Percentiles rank a stretch among this genome's conserved stretches.
phyloP scores from a whole-genome alignment of 2,888 invertebrate genomes.

The Mesorhabditis belari region DNA sequence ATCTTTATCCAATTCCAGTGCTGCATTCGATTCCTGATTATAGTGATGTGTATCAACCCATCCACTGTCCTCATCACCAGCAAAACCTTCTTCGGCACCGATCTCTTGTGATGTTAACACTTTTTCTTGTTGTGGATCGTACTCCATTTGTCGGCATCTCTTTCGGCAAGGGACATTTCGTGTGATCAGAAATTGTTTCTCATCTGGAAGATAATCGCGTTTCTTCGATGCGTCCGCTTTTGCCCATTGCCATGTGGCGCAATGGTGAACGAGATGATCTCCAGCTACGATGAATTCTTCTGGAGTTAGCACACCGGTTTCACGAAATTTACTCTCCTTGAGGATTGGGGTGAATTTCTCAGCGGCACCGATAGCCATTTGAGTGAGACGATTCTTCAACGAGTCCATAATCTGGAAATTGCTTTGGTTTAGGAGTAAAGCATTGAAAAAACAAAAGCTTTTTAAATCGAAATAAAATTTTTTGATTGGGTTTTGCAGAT shows the following conservation, averaged over 20 bases:
- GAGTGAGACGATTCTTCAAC: slow-evolving; percentile 88
- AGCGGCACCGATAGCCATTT: slow-evolving; percentile 87
- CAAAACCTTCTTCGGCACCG: slow-evolving; percentile 22
- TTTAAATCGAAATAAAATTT: too few relatives aligned
- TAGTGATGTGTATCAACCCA: slow-evolving; percentile 42
- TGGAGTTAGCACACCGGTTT: slow-evolving; percentile 95
- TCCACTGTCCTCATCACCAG: slow-evolving; percentile 29
- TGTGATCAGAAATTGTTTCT: slow-evolving; percentile 94
- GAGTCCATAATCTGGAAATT: slow-evolving; percentile 77
- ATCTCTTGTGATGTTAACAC: slow-evolving; percentile 20
- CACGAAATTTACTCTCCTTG: slow-evolving; percentile 93
- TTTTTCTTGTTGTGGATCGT: slow-evolving; percentile 80
- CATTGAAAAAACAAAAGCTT: too few relatives aligned
- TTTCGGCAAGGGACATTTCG: slow-evolving; percentile 92
- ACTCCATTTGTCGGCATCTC: slow-evolving; percentile 88
- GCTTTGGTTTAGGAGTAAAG: too few relatives aligned
- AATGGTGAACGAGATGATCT: slow-evolving; percentile 95
- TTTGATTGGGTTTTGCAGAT: too few relatives aligned
- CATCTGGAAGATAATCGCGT: slow-evolving; percentile 71
- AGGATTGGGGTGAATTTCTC: slow-evolving; percentile 91
- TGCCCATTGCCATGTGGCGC: slow-evolving; percentile 99
- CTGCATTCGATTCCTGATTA: slow-evolving; percentile 7
- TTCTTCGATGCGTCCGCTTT: slow-evolving; percentile 67
- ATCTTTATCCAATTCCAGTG: neutral
- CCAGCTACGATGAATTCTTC: slow-evolving; percentile 97